Percentiles rank a stretch among this genome's conserved stretches.
Evolutionary conservation across 2,888 invertebrate genomes (phyloP).

Genomic region (Eulithis prunata): DNA sequence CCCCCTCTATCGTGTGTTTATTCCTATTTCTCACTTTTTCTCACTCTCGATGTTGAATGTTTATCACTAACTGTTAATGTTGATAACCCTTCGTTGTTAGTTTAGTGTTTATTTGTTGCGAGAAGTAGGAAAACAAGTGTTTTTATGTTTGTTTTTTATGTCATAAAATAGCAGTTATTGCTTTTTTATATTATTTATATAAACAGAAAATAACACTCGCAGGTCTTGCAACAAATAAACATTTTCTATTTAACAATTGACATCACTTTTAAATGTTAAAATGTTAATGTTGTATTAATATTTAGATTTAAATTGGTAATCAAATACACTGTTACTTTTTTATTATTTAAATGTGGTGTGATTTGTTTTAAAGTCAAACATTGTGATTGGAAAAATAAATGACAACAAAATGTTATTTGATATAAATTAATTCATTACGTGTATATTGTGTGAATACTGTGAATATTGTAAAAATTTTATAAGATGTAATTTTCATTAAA

Average conservation of each 20-base stretch:
- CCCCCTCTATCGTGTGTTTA: constrained; percentile 74
- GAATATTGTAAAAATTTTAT: too few species aligned
- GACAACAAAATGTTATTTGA: not conserved
- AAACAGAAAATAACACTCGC: not conserved
- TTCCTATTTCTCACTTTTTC: constrained; percentile 79
- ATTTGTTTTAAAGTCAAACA: constrained; percentile 18
- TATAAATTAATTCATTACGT: too few species aligned
- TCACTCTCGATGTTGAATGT: constrained; percentile 83
- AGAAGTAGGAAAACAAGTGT: constrained; percentile 6
- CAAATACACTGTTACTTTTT: not conserved
- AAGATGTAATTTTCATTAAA: too few species aligned
- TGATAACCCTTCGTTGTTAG: constrained; percentile 63
- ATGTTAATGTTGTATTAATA: not conserved
- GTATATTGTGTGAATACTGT: too few species aligned
- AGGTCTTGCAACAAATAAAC: constrained; percentile 16
- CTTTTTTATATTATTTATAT: too few species aligned
- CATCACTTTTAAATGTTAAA: constrained; percentile 12
- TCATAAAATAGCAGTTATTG: not conserved
- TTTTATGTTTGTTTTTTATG: constrained; percentile 3
- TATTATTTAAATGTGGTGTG: constrained; percentile 25
- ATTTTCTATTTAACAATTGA: constrained; percentile 15
- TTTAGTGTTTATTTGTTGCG: constrained; percentile 44
- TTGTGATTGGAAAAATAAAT: constrained; percentile 34
- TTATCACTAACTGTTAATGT: constrained; percentile 84
- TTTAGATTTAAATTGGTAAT: not conserved